These are phyloP conservation scores for Paralvinella palmiformis DNA, from an alignment of 1,140 invertebrate genomes.

Conservation along the genomic window DNA sequence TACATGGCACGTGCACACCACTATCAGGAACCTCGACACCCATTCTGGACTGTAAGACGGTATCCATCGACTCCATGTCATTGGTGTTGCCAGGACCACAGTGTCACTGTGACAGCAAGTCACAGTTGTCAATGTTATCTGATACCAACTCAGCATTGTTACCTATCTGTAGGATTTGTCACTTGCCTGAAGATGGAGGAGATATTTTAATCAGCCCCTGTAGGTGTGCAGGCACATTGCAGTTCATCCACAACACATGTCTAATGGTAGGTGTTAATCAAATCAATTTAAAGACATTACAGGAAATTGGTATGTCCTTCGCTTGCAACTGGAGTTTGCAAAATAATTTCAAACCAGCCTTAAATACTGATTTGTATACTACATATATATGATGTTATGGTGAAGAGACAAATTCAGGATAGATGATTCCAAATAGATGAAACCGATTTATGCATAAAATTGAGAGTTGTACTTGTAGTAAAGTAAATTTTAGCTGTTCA, in stretches of 20 bases:
- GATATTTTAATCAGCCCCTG: conserved; percentile 56
- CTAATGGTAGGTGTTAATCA: conserved; percentile 50
- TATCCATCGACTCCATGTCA: too few relatives aligned
- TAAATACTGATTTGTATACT: not conserved
- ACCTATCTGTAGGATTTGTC: conserved; percentile 55
- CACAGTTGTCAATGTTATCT: conserved; percentile 17
- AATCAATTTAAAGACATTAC: not conserved
- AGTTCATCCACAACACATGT: conserved; percentile 55
- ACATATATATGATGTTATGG: not conserved
- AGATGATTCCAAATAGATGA: not conserved
- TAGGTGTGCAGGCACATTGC: conserved; percentile 54
- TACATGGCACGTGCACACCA: too few relatives aligned
- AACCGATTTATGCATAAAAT: not conserved
- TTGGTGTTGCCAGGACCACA: too few relatives aligned
- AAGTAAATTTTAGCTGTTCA: too few relatives aligned
- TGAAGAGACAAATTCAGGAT: too few relatives aligned
- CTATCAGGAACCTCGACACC: too few relatives aligned
- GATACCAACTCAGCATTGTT: conserved; percentile 34
- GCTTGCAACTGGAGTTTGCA: not conserved
- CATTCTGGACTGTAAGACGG: too few relatives aligned
- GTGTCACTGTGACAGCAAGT: too few relatives aligned
- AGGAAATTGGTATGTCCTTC: not conserved
- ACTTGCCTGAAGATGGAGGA: conserved; percentile 50
- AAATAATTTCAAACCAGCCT: not conserved
- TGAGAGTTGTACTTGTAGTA: too few relatives aligned